phyloP scores from a whole-genome alignment of 2,797 vertebrate genomes.

The Champsocephalus gunnari region DNA sequence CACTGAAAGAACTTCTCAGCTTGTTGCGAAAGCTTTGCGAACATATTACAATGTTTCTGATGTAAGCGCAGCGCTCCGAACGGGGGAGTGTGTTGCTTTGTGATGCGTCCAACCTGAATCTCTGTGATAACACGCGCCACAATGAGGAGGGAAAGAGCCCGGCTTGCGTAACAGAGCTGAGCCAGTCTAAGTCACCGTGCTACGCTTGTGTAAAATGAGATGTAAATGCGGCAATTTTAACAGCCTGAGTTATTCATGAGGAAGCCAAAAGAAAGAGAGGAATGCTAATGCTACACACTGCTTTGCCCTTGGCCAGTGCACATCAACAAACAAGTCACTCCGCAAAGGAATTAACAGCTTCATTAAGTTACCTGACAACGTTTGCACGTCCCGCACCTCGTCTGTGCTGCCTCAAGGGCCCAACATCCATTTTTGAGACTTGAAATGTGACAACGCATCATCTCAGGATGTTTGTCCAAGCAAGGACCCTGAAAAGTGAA shows the following conservation, averaged over 20 bases:
- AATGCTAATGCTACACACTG: conserved; percentile 74
- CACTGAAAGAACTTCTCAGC: background rate
- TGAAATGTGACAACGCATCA: conserved; percentile 8
- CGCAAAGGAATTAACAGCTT: conserved; percentile 78
- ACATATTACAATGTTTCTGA: conserved; percentile 16
- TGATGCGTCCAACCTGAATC: conserved; percentile 42
- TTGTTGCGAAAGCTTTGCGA: conserved; percentile 15
- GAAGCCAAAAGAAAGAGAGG: conserved; percentile 70
- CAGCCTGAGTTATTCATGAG: conserved; percentile 81
- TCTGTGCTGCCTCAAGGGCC: background rate
- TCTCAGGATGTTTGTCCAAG: conserved; percentile 7
- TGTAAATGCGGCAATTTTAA: conserved; percentile 79
- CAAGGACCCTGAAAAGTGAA: conserved; percentile 4
- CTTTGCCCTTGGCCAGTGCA: conserved; percentile 77
- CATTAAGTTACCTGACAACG: conserved; percentile 76
- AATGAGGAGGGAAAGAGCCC: background rate
- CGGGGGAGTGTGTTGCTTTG: conserved; percentile 31
- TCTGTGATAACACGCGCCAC: conserved; percentile 43
- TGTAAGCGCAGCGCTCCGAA: conserved; percentile 4
- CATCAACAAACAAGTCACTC: conserved; percentile 77
- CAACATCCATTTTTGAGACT: background rate
- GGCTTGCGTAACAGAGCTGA: conserved; percentile 53
- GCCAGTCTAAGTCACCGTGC: conserved; percentile 52
- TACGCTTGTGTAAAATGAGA: conserved; percentile 77
- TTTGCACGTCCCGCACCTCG: conserved; percentile 26